Conservation (phyloP, 2,113 vertebrate species). For the Apodemus speciosus region DNA sequence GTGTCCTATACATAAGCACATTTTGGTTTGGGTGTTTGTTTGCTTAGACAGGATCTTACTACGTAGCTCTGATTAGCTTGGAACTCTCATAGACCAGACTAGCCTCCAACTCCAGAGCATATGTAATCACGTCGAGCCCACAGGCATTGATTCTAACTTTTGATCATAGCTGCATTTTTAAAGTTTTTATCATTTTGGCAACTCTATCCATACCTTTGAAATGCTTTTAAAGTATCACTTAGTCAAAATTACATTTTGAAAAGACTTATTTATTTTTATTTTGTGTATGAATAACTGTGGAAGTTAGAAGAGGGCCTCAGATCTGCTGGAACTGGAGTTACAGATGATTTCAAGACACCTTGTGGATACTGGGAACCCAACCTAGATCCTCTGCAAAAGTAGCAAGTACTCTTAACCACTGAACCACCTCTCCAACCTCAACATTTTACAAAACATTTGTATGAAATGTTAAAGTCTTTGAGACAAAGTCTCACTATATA, state of each 20-base stretch:
- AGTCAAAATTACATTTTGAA: neutral
- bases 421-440: neutral
- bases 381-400: neutral
- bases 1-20: neutral
- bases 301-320: neutral
- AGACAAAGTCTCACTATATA: neutral
- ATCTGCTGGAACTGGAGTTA: neutral
- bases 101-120: neutral
- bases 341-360: neutral
- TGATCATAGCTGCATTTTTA: neutral
- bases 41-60: neutral
- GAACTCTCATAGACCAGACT: neutral
- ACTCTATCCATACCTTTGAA: neutral
- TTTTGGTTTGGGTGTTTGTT: neutral
- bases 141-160: neutral
- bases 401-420: too few species aligned
- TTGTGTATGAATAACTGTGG: neutral
- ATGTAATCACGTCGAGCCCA: neutral
- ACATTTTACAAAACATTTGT: neutral
- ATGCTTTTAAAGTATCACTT: neutral
- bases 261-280: neutral
- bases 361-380: neutral
- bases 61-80: neutral
- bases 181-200: neutral
- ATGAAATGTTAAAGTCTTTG: neutral